Conservation (phyloP, 2,113 vertebrate genomes). For the Falco punctatus region DNA sequence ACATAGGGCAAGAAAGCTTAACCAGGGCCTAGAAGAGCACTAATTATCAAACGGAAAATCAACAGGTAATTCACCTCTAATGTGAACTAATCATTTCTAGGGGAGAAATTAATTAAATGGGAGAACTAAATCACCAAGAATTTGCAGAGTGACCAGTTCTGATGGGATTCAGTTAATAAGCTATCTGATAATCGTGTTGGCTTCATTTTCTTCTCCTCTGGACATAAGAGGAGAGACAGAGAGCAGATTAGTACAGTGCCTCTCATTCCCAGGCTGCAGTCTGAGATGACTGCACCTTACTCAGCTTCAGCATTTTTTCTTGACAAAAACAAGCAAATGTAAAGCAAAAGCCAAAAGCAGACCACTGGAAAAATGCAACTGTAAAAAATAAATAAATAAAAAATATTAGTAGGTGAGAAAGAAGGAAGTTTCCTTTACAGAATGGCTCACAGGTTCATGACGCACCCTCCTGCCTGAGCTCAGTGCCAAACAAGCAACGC, state of each 20-base stretch:
- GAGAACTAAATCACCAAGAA: slow-evolving; percentile 20
- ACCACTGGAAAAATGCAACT: neutral
- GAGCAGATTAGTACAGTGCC: neutral
- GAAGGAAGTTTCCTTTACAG: neutral
- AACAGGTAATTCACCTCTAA: slow-evolving; percentile 34
- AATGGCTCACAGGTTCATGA: neutral
- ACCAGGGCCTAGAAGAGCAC: neutral
- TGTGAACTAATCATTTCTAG: neutral
- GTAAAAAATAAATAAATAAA: neutral
- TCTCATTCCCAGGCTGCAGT: neutral
- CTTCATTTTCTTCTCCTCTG: slow-evolving; percentile 7
- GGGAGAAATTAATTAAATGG: slow-evolving; percentile 21
- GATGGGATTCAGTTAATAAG: slow-evolving; percentile 11
- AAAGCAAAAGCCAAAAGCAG: neutral
- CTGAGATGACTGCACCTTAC: neutral
- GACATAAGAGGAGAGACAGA: neutral
- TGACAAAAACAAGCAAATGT: neutral
- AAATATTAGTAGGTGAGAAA: neutral
- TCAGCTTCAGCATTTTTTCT: neutral
- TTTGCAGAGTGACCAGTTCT: slow-evolving; percentile 3
- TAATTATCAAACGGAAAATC: slow-evolving; percentile 32
- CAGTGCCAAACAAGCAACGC: neutral
- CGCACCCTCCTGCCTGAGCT: neutral
- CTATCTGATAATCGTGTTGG: neutral
- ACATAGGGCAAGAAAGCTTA: neutral